Evolutionary conservation across 2,113 vertebrate species (phyloP), one percentile per base, ranked within the genome.

Genomic region (Rissa tridactyla): DNA sequence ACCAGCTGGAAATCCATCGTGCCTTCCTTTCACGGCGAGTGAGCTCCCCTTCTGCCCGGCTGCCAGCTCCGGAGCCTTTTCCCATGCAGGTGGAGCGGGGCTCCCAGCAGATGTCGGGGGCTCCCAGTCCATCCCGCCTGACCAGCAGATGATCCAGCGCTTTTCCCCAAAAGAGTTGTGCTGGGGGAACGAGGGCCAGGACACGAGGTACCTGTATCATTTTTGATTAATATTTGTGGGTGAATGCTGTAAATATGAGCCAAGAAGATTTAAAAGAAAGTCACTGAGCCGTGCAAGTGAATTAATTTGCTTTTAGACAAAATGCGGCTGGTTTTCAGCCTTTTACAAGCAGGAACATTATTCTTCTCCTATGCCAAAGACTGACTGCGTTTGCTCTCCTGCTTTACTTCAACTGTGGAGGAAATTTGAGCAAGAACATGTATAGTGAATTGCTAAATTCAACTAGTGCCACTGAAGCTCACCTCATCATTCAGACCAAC

Each of bases 391-490:
- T 88, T 29, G 47, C 60, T 46, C 71, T 75, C 75, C 60, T 86
- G 83, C 76, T 81, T 84, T 38, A 87, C 81, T 82, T 54, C 34
- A 44, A 2, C 82, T 1, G 82, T 15, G 93, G 77, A 66, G 86
- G 65, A 78, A 23, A 94, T 58, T 52, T 52, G 57, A 76, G 77
- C 82, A 94, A 96, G 97, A 98, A 96, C 98, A 98, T 98, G 98
- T 98, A 98, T 84, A 97, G 98, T 66, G 99, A 99, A 98, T 95
- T 99, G 81, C 97, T 99, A 83, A 99, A 99, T 98, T 98, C 99
- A 88, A 99, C 99, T 62, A 95, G 98, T 89, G 97, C 98, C 70
- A 98, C 99, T 1, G 98, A 99, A 98, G 98, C 99, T 94, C 98
- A 99, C 94, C 97, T 99, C 11, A 98, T 98, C 98, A 97, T 98